Evolutionary conservation across 64 coral and sea anemone genomes (phyloP).

Genomic region (Porites lutea): DNA sequence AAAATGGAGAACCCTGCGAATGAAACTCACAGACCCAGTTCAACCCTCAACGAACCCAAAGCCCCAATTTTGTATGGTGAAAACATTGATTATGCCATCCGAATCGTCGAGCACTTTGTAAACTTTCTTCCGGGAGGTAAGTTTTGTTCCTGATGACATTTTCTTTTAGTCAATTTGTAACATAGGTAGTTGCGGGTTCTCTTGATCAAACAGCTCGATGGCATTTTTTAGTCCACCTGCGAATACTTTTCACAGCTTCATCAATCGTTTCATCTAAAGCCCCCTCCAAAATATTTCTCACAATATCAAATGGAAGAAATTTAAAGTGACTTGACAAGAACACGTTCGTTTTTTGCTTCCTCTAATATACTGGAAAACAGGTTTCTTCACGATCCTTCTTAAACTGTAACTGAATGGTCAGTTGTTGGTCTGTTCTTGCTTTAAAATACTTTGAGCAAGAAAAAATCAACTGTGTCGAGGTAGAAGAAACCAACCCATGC

Average conservation of each 20-base stretch:
- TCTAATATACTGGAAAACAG: background rate
- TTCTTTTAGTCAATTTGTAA: too few relatives aligned
- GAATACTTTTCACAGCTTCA: too few relatives aligned
- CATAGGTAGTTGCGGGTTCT: too few relatives aligned
- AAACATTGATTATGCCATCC: conserved; percentile 48
- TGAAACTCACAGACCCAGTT: background rate
- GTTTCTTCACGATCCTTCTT: background rate
- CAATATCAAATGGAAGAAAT: too few relatives aligned
- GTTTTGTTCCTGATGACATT: background rate
- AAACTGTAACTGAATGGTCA: background rate
- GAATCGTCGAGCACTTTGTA: conserved; percentile 55
- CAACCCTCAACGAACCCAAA: background rate
- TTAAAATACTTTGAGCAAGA: too few relatives aligned
- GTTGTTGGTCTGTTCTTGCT: too few relatives aligned
- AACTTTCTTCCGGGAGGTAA: conserved; percentile 51
- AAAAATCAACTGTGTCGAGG: too few relatives aligned
- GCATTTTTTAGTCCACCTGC: too few relatives aligned
- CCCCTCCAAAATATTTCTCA: too few relatives aligned
- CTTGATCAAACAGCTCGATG: too few relatives aligned
- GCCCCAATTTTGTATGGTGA: conserved; percentile 27
- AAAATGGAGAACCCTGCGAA: background rate
- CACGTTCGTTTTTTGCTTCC: background rate
- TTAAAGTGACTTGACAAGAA: background rate
- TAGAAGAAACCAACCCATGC: too few relatives aligned
- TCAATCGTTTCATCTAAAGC: too few relatives aligned